Conservation (phyloP, 1,140 invertebrate genomes). For the Bradysia coprophila region DNA sequence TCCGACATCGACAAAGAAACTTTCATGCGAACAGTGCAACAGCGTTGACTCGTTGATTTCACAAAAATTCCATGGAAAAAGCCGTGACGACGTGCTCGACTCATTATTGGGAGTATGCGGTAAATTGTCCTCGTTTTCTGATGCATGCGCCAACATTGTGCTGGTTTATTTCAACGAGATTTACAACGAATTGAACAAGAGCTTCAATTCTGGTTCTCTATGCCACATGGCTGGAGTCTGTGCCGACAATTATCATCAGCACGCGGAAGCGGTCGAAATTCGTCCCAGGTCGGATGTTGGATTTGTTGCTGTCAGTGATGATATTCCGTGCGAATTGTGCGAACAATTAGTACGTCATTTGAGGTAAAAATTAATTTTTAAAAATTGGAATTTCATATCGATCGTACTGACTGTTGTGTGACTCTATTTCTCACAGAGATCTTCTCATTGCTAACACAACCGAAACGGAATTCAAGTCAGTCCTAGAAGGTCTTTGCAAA, state of each 20-base stretch:
- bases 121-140: constrained; percentile 46
- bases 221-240: constrained; percentile 62
- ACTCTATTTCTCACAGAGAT: constrained; percentile 28
- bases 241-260: constrained; percentile 37
- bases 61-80: constrained; percentile 30
- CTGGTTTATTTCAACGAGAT: constrained; percentile 52
- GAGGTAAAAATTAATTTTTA: no score
- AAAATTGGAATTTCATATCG: no score
- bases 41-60: constrained; percentile 29
- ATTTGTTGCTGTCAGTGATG: constrained; percentile 33
- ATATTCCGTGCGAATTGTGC: constrained; percentile 68
- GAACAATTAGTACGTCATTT: constrained; percentile 62
- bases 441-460: constrained; percentile 72
- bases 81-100: constrained; percentile 34
- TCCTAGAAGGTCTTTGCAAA: constrained; percentile 60
- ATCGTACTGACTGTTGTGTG: not conserved
- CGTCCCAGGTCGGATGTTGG: constrained; percentile 32
- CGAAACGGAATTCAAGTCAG: constrained; percentile 55
- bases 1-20: not conserved
- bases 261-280: constrained; percentile 31
- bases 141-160: constrained; percentile 54
- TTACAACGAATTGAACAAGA: constrained; percentile 34
- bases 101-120: constrained; percentile 39
- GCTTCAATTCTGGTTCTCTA: constrained; percentile 41
- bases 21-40: constrained; percentile 33